Conservation (phyloP, 1,140 invertebrate species). For the Globodera rostochiensis region DNA sequence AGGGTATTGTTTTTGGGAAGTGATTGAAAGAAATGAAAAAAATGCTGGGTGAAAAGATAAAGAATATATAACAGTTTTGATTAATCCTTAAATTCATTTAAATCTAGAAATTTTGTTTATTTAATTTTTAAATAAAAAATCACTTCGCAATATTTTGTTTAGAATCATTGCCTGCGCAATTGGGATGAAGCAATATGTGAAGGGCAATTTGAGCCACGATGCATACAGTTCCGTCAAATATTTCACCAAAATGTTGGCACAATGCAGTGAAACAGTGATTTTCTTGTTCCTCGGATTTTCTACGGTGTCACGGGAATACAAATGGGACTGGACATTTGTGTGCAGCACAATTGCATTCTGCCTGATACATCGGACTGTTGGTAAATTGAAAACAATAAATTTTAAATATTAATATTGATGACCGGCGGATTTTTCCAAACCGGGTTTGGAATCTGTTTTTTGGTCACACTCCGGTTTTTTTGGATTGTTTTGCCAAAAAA, state of each 20-base stretch:
- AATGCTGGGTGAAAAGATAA: too few relatives aligned
- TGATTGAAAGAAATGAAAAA: too few relatives aligned
- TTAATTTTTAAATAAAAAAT: too few relatives aligned
- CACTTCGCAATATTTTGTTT: not conserved
- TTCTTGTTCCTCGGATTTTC: constrained; percentile 98
- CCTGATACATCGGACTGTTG: constrained; percentile 83
- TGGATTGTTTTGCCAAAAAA: too few relatives aligned
- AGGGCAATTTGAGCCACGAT: constrained; percentile 93
- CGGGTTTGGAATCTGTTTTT: too few relatives aligned
- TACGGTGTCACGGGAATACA: constrained; percentile 73
- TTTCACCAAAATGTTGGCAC: constrained; percentile 89
- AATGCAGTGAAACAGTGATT: constrained; percentile 85
- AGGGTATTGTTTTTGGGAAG: too few relatives aligned
- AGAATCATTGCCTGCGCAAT: constrained; percentile 96
- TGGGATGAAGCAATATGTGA: constrained; percentile 98
- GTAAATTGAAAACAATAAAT: constrained; percentile 10
- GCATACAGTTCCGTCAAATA: constrained; percentile 97
- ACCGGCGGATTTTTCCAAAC: too few relatives aligned
- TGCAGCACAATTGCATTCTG: constrained; percentile 90
- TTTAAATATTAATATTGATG: not conserved
- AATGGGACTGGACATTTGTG: constrained; percentile 92
- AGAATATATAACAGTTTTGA: too few relatives aligned
- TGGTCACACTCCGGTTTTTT: too few relatives aligned
- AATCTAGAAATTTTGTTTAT: too few relatives aligned
- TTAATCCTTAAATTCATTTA: too few relatives aligned